These are phyloP conservation scores for Rhyzopertha dominica DNA, from an alignment of 1,140 invertebrate genomes.

Conservation along the genomic window DNA sequence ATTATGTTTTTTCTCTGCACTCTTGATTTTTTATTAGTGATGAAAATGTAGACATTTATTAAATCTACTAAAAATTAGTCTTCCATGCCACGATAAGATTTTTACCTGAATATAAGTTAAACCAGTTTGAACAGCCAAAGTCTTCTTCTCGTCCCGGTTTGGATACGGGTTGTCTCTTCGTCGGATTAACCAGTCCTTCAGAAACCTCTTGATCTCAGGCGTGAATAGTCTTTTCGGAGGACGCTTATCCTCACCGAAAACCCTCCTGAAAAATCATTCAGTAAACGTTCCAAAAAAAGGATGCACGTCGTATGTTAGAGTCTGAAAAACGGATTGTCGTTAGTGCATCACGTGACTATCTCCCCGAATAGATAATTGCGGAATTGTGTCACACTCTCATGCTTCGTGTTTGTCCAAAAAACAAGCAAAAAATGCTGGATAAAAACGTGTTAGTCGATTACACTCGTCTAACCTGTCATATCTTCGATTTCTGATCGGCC, in stretches of 20 bases:
- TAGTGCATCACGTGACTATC: background rate
- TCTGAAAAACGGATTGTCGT: background rate
- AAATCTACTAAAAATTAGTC: no score
- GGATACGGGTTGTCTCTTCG: slow-evolving; percentile 68
- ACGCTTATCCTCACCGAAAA: slow-evolving; percentile 53
- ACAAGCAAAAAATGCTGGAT: slow-evolving; percentile 14
- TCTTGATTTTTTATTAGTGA: no score
- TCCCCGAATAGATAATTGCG: background rate
- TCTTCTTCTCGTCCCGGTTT: slow-evolving; percentile 65
- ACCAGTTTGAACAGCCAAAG: slow-evolving; percentile 61
- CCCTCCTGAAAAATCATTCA: slow-evolving; percentile 43
- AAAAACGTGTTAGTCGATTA: slow-evolving; percentile 7
- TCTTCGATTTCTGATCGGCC: slow-evolving; percentile 40
- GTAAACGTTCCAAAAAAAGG: background rate
- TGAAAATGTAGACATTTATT: no score
- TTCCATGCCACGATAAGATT: no score
- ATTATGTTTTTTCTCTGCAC: no score
- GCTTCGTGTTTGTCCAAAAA: slow-evolving; percentile 4
- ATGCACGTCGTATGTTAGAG: background rate
- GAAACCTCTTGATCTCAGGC: slow-evolving; percentile 65
- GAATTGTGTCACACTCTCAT: background rate
- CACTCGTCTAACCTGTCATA: slow-evolving; percentile 38
- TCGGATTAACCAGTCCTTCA: slow-evolving; percentile 67
- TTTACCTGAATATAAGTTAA: slow-evolving; percentile 64
- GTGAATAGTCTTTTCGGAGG: slow-evolving; percentile 64